Conservation (phyloP, 1,140 invertebrate genomes). For the Drepana arcuata region DNA sequence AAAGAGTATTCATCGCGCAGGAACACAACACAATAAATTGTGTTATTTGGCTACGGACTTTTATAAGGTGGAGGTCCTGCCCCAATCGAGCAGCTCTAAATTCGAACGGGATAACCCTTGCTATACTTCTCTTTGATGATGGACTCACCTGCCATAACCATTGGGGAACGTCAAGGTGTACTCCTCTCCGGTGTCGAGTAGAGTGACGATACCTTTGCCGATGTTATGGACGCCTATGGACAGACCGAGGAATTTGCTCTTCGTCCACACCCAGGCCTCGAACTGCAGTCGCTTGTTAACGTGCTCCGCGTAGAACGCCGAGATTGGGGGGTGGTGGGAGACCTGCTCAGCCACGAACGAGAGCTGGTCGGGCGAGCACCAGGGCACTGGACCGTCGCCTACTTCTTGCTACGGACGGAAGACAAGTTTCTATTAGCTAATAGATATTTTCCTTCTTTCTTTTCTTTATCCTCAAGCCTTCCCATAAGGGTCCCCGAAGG, state of each 20-base stretch:
- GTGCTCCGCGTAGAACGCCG: conserved; percentile 98
- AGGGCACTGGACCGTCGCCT: conserved; percentile 84
- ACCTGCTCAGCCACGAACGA: conserved; percentile 98
- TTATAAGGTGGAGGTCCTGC: no score
- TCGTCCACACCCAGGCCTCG: conserved; percentile 96
- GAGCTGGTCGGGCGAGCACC: conserved; percentile 85
- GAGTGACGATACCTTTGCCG: conserved; percentile 84
- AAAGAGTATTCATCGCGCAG: no score
- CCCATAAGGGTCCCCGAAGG: no score
- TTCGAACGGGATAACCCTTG: no score
- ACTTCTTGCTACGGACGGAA: conserved; percentile 59
- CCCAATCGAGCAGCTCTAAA: no score
- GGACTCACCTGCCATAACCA: conserved; percentile 89
- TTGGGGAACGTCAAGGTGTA: conserved; percentile 96
- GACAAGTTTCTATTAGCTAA: no score
- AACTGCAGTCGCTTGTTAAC: conserved; percentile 90
- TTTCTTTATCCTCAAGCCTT: no score
- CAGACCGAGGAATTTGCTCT: conserved; percentile 97
- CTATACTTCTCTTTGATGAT: no score
- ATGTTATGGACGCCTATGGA: conserved; percentile 94
- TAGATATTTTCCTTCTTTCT: no score
- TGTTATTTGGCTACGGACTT: no score
- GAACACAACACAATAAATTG: no score
- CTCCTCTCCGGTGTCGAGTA: conserved; percentile 90
- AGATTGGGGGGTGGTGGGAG: conserved; percentile 98